Evolutionary conservation across 2,888 invertebrate species (phyloP).

Genomic region (Rhamnusium bicolor): DNA sequence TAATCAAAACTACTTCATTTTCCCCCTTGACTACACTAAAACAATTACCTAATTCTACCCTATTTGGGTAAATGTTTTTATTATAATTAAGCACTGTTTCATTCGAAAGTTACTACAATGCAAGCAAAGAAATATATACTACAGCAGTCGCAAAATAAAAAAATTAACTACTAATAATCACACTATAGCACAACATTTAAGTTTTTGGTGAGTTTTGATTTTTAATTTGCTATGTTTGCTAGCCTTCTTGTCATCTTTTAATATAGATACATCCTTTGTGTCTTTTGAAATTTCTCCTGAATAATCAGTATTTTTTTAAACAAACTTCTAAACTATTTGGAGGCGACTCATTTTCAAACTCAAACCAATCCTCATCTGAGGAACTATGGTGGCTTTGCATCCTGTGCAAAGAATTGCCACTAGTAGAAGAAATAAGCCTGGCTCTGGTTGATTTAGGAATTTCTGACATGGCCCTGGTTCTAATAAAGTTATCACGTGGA

Average conservation of each 20-base stretch:
- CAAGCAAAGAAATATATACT: slow-evolving; percentile 42
- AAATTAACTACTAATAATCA: slow-evolving; percentile 50
- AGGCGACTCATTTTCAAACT: slow-evolving; percentile 63
- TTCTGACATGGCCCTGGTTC: slow-evolving; percentile 64
- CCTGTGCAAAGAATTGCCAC: slow-evolving; percentile 61
- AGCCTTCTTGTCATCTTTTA: slow-evolving; percentile 37
- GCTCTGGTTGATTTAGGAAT: slow-evolving; percentile 54
- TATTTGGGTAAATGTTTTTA: slow-evolving; percentile 3
- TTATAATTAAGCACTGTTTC: slow-evolving; percentile 33
- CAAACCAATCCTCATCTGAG: slow-evolving; percentile 72
- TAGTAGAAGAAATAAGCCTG: slow-evolving; percentile 55
- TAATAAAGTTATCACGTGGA: slow-evolving; percentile 46
- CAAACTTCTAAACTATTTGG: slow-evolving; percentile 38
- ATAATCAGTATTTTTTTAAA: slow-evolving; percentile 32
- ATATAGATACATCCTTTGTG: slow-evolving; percentile 39
- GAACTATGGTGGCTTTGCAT: slow-evolving; percentile 71
- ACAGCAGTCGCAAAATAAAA: slow-evolving; percentile 46
- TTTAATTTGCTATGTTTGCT: slow-evolving; percentile 35
- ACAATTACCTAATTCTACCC: not conserved
- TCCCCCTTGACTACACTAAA: not conserved
- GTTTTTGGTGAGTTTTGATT: slow-evolving; percentile 43
- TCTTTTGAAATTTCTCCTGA: slow-evolving; percentile 30
- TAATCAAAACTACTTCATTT: not conserved
- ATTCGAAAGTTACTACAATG: slow-evolving; percentile 25
- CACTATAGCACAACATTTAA: slow-evolving; percentile 55